Percentiles rank a stretch among this genome's conserved stretches.
These are phyloP conservation scores for Sitta carolinensis DNA, from an alignment of 2,797 vertebrate genomes.

Conservation along the genomic window DNA sequence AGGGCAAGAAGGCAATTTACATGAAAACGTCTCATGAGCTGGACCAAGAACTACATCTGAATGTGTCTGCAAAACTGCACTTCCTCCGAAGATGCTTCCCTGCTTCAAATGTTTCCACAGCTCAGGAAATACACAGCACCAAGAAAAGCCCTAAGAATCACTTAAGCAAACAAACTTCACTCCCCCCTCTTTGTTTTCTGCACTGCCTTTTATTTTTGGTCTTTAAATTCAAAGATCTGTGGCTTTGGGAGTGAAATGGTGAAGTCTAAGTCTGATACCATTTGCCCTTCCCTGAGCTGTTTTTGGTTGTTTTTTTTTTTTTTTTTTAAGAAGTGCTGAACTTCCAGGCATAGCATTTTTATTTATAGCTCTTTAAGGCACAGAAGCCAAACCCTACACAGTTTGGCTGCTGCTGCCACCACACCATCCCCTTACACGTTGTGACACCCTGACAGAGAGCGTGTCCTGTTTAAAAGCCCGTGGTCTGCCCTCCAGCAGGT, in stretches of 20 bases:
- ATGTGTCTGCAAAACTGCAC: background rate
- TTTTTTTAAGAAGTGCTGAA: background rate
- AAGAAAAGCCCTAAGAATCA: background rate
- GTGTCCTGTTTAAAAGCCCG: background rate
- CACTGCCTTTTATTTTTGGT: background rate
- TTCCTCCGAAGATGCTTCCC: background rate
- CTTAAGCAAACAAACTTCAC: background rate
- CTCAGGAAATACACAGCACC: background rate
- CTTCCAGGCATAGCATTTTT: background rate
- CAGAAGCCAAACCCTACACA: background rate
- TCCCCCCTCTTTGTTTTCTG: background rate
- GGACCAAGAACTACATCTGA: background rate
- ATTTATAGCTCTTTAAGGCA: background rate
- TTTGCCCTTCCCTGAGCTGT: background rate
- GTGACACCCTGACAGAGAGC: background rate
- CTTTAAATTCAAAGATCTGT: background rate
- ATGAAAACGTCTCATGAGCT: background rate
- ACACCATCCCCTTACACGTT: background rate
- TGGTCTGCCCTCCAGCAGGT: slow-evolving; percentile 4
- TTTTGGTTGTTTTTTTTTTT: background rate
- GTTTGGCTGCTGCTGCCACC: background rate
- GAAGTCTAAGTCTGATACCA: background rate
- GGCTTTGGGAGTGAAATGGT: background rate
- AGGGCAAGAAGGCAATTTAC: background rate
- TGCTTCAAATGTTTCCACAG: background rate